Conservation (phyloP, 2,888 invertebrate genomes). For the Ceraclea dissimilis region DNA sequence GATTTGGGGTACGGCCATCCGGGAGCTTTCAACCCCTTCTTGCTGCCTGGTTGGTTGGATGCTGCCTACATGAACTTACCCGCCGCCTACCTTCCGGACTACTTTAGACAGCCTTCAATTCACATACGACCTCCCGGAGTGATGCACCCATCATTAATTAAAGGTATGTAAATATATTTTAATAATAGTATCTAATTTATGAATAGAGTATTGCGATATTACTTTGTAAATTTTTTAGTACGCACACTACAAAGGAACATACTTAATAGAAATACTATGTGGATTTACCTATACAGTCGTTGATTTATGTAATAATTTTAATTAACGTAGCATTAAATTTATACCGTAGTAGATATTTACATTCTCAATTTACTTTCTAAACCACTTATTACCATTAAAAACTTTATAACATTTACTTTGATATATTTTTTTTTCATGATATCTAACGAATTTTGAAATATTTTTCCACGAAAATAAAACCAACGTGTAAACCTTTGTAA, state of each 20-base stretch:
- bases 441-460: too few relatives aligned
- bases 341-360: too few relatives aligned
- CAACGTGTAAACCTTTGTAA: too few relatives aligned
- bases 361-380: too few relatives aligned
- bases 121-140: slow-evolving; percentile 33
- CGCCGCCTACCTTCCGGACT: slow-evolving; percentile 57
- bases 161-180: slow-evolving; percentile 53
- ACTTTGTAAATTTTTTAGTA: neutral
- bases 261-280: neutral
- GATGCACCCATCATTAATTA: slow-evolving; percentile 49
- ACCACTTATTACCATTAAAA: too few relatives aligned
- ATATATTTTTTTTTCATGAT: too few relatives aligned
- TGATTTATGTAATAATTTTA: too few relatives aligned
- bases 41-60: slow-evolving; percentile 79
- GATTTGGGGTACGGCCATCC: slow-evolving; percentile 76
- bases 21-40: slow-evolving; percentile 67
- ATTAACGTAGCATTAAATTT: too few relatives aligned
- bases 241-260: neutral
- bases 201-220: neutral
- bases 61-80: slow-evolving; percentile 74
- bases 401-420: too few relatives aligned
- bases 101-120: slow-evolving; percentile 53
- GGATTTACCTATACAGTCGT: neutral
- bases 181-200: too few relatives aligned
- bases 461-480: too few relatives aligned